These are phyloP conservation scores for Paguma larvata DNA, from an alignment of 2,797 vertebrate genomes.

Conservation along the genomic window DNA sequence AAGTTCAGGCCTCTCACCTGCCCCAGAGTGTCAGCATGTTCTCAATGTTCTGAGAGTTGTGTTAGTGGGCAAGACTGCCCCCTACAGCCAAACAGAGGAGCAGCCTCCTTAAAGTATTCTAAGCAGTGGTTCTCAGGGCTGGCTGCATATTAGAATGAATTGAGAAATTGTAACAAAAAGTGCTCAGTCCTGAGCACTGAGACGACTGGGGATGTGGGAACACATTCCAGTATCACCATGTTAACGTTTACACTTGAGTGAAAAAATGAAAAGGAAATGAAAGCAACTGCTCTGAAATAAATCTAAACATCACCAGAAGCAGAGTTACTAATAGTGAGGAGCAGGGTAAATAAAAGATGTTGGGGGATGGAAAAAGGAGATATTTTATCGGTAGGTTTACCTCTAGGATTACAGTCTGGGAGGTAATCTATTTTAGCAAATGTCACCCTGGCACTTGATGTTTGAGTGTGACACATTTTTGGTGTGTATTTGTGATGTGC, in stretches of 20 bases:
- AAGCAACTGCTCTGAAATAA: not conserved
- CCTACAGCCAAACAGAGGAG: not conserved
- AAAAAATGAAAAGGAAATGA: not conserved
- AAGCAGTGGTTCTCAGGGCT: not conserved
- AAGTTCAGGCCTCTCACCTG: not conserved
- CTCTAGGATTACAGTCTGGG: not conserved
- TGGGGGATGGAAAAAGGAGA: not conserved
- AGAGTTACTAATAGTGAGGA: not conserved
- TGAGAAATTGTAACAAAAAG: not conserved
- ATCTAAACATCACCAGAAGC: slow-evolving; percentile 1
- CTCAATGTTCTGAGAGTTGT: not conserved
- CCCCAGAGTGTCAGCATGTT: not conserved
- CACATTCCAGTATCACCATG: not conserved
- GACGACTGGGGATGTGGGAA: not conserved
- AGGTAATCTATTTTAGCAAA: not conserved
- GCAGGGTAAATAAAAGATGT: not conserved
- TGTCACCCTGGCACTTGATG: not conserved
- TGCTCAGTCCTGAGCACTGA: not conserved
- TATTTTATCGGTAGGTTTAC: not conserved
- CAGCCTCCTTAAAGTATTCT: slow-evolving; percentile 8
- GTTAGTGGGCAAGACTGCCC: not conserved
- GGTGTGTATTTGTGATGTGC: not conserved
- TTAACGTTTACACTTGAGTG: not conserved
- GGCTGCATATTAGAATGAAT: not conserved
- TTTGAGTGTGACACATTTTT: not conserved